Evolutionary conservation across 2,888 invertebrate genomes (phyloP).

Genomic region (Endomychus coccineus): DNA sequence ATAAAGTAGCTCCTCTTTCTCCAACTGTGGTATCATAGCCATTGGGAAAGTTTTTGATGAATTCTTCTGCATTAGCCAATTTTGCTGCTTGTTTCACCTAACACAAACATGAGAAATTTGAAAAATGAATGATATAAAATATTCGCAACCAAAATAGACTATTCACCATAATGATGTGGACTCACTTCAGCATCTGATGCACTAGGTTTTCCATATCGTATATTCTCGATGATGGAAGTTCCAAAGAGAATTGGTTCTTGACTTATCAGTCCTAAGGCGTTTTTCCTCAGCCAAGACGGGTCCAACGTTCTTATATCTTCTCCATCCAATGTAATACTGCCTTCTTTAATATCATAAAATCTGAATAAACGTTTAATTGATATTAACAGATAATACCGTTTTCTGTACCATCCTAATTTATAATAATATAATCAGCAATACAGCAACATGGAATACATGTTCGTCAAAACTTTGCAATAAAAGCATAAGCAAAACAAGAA

Average conservation of each 20-base stretch:
- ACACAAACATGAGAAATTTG: slow-evolving; percentile 3
- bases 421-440: no score
- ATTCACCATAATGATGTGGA: background rate
- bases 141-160: no score
- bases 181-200: slow-evolving; percentile 62
- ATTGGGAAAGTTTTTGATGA: slow-evolving; percentile 71
- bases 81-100: slow-evolving; percentile 73
- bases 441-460: no score
- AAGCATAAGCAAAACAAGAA: no score
- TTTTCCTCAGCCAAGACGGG: slow-evolving; percentile 77
- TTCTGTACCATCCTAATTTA: no score
- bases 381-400: no score
- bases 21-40: slow-evolving; percentile 84
- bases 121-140: background rate
- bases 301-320: slow-evolving; percentile 63
- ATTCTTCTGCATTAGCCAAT: slow-evolving; percentile 88
- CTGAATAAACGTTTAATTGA: slow-evolving; percentile 44
- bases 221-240: slow-evolving; percentile 86
- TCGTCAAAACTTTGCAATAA: no score
- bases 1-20: slow-evolving; percentile 84
- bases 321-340: slow-evolving; percentile 70
- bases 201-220: slow-evolving; percentile 75
- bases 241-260: slow-evolving; percentile 94
- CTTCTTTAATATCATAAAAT: slow-evolving; percentile 73
- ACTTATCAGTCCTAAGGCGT: slow-evolving; percentile 79